Evolutionary conservation across 2,113 vertebrate species (phyloP).

Genomic region (Boulengeromyrus knoepffleri): DNA sequence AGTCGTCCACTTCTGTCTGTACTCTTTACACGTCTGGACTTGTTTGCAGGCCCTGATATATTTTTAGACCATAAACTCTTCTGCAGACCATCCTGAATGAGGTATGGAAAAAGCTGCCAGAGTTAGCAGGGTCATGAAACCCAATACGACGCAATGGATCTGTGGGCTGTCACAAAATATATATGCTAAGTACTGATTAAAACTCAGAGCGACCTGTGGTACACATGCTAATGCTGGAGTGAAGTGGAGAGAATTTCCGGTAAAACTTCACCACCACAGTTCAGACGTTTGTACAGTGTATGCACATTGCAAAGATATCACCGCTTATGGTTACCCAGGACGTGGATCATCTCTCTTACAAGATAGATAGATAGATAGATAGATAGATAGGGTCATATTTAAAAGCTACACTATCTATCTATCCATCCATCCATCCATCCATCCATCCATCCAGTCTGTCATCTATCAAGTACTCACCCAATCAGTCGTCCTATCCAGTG

Average conservation of each 20-base stretch:
- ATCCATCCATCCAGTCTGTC: too few relatives aligned
- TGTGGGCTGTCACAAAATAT: not conserved
- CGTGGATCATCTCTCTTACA: not conserved
- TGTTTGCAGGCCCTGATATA: not conserved
- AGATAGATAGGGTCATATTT: too few relatives aligned
- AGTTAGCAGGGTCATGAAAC: not conserved
- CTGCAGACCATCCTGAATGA: not conserved
- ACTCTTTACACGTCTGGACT: not conserved
- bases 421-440: too few relatives aligned
- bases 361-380: too few relatives aligned
- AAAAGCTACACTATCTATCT: too few relatives aligned
- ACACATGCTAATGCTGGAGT: not conserved
- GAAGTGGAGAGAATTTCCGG: not conserved
- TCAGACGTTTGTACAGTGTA: not conserved
- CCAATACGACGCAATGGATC: not conserved
- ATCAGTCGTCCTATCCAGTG: not conserved
- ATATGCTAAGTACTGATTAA: not conserved
- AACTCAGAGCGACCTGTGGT: not conserved
- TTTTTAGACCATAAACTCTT: not conserved
- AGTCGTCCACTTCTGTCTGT: not conserved
- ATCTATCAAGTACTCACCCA: not conserved
- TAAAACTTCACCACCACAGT: not conserved
- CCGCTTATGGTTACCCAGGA: not conserved
- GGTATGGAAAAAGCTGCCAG: not conserved
- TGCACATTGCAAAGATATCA: not conserved